Percentiles rank a stretch among this genome's conserved stretches.
Evolutionary conservation across 1,140 invertebrate species (phyloP).

Genomic region (Coptotermes formosanus): DNA sequence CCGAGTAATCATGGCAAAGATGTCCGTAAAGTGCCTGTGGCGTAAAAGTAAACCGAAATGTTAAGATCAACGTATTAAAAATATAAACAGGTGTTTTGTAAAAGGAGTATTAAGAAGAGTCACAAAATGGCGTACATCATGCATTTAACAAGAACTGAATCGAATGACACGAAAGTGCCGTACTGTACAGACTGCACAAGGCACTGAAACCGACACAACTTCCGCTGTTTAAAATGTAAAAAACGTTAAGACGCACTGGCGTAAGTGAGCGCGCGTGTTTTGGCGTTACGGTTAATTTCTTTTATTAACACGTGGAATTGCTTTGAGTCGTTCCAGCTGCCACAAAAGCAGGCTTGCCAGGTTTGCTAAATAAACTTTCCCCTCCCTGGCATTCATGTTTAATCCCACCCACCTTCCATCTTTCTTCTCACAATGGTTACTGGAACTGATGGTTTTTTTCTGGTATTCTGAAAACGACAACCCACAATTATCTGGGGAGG

Average conservation of each 20-base stretch:
- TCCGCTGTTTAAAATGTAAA: neutral
- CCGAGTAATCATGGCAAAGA: no score
- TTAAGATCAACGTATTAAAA: no score
- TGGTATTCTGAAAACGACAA: neutral
- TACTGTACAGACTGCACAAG: neutral
- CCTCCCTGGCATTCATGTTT: neutral
- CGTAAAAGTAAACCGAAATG: no score
- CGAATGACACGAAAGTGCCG: neutral
- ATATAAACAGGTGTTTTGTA: no score
- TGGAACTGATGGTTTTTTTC: neutral
- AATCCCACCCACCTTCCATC: neutral
- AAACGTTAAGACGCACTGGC: neutral
- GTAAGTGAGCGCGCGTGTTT: neutral
- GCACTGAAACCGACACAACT: neutral
- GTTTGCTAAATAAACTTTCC: conserved; percentile 9
- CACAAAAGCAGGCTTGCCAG: neutral
- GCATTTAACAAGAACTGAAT: neutral
- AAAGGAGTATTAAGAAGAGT: no score
- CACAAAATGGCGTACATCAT: no score
- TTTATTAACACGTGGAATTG: conserved; percentile 1
- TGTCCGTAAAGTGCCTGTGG: no score
- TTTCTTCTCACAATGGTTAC: neutral
- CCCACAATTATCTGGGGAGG: neutral
- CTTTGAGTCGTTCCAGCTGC: neutral
- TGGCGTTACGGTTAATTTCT: neutral